Conservation (phyloP, 2,797 vertebrate genomes). For the Sphaeramia orbicularis region DNA sequence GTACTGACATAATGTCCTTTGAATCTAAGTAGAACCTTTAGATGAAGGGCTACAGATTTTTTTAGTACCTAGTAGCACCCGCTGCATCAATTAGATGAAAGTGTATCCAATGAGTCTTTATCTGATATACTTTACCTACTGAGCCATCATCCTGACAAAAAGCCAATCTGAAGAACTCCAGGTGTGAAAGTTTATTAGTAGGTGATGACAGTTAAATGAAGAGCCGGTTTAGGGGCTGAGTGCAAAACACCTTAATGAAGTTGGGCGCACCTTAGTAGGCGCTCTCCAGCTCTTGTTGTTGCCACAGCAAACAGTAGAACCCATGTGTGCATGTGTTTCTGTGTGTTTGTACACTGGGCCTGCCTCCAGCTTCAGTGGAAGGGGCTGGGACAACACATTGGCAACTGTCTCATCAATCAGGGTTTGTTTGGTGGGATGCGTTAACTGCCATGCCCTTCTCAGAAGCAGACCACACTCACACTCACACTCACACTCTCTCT, state of each 20-base stretch:
- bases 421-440: slow-evolving; percentile 41
- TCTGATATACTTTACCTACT: background rate
- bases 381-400: slow-evolving; percentile 7
- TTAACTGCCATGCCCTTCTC: slow-evolving; percentile 31
- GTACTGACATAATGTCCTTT: background rate
- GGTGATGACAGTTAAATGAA: slow-evolving; percentile 55
- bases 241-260: slow-evolving; percentile 37
- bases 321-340: slow-evolving; percentile 17
- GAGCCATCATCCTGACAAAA: background rate
- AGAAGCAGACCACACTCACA: slow-evolving; percentile 2
- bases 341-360: slow-evolving; percentile 1
- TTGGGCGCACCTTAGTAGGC: slow-evolving; percentile 22
- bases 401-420: slow-evolving; percentile 47
- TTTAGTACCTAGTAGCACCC: background rate
- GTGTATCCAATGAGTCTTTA: background rate
- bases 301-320: slow-evolving; percentile 42
- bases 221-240: slow-evolving; percentile 30
- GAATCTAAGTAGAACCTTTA: too few relatives aligned
- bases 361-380: slow-evolving; percentile 24
- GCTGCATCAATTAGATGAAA: background rate
- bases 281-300: slow-evolving; percentile 31
- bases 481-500: slow-evolving; percentile 15
- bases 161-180: slow-evolving; percentile 3
- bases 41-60: too few relatives aligned
- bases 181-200: slow-evolving; percentile 34